Conservation (phyloP, 2,888 invertebrate genomes). For the Mythimna albipuncta region DNA sequence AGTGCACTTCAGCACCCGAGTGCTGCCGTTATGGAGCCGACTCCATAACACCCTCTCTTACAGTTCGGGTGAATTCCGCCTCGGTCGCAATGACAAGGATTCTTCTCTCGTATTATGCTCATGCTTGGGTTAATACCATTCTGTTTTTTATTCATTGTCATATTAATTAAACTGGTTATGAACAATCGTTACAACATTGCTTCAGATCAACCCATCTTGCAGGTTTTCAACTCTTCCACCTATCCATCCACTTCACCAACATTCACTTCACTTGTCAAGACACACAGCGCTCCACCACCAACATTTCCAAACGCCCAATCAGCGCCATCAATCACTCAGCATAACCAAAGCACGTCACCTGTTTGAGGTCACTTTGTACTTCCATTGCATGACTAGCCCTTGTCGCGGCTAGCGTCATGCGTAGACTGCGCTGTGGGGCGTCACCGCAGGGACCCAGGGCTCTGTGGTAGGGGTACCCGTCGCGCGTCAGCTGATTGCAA, state of each 20-base stretch:
- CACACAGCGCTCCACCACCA: not conserved
- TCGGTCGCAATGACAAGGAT: no score
- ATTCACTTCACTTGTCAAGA: not conserved
- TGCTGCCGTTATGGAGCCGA: no score
- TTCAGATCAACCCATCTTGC: no score
- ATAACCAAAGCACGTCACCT: constrained; percentile 14
- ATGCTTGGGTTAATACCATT: no score
- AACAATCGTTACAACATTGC: no score
- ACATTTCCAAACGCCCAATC: constrained; percentile 5
- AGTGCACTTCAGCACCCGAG: no score
- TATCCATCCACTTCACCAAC: not conserved
- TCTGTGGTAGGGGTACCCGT: not conserved
- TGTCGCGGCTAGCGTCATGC: constrained; percentile 48
- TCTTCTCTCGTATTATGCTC: no score
- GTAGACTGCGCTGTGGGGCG: constrained; percentile 41
- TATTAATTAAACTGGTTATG: not conserved
- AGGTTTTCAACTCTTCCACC: not conserved
- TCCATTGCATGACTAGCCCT: constrained; percentile 24
- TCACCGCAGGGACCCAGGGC: constrained; percentile 1
- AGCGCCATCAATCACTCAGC: constrained; percentile 28
- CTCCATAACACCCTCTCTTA: no score
- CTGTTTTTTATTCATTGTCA: no score
- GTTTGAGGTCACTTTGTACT: constrained; percentile 36
- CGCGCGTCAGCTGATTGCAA: constrained; percentile 28
- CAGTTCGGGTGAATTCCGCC: no score